Evolutionary conservation across 2,888 invertebrate genomes (phyloP), one percentile per base, ranked within the genome.

Genomic region (Erebia ligea): DNA sequence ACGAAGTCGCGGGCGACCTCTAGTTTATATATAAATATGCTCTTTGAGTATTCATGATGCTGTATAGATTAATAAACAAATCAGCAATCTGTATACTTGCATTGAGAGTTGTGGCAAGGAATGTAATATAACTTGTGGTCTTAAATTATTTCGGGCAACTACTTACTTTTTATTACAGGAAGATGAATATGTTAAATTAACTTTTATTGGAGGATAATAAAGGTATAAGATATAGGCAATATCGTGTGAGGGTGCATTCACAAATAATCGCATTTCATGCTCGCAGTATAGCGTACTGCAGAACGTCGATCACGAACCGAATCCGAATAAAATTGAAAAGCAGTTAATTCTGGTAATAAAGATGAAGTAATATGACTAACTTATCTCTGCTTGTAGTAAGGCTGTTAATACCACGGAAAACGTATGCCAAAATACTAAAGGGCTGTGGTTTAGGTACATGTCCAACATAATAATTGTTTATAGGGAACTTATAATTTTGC

Each of bases 131-230:
- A 19, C 62, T 62, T 62, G 21, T 62, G 62, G 62, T 62, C 62
- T 48, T 62, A 45, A 62, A 62, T 48, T 62, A 48, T 15, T 21
- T 48, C 21, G 45, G 48, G 45, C 17, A 17, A n/a, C 21, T 62
- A 62, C 48, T 62, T 62, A 62, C 62, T 45, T 62, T 64, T 64
- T 64, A 65, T 56, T 54, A 65, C 54, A 65, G 65, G 65, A 65
- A 40, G 54, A 54, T 56, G 61, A 61, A 62, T 62, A 61, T 61
- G 25, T 61, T 64, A 56, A 65, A 42, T 56, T 15, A 42, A 65
- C 34, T 65, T 65, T 19, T 19, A 65, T 65, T 65, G 65, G 19
- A 54, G 19, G 17, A 42, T 56, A 54, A 65, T 65, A 65, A 65
- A 65, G 65, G 19, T 65, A 15, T 62, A 45, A 48, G 19, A 62